A percentile compares a stretch with the other conserved stretches of the same genome.
phyloP scores from a whole-genome alignment of 2,113 vertebrate genomes.

The Emydocephalus ijimae region DNA sequence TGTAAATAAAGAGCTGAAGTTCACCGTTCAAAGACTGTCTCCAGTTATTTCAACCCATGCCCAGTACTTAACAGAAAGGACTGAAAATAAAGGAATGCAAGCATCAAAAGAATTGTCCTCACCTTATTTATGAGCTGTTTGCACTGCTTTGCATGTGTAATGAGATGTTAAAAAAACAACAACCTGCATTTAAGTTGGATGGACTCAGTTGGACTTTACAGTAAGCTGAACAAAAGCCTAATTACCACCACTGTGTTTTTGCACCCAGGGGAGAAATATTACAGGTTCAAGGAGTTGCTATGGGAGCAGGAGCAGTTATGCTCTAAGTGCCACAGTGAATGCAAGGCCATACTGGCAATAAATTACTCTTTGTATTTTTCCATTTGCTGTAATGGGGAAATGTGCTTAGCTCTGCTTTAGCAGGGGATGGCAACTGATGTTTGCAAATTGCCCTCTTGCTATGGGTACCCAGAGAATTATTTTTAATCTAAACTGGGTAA shows the following conservation, averaged over 20 bases:
- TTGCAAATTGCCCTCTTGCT: slow-evolving; percentile 8
- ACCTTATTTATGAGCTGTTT: neutral
- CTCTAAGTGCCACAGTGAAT: neutral
- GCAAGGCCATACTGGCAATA: neutral
- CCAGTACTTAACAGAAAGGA: too few relatives aligned
- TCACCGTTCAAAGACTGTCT: too few relatives aligned
- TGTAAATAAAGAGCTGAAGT: too few relatives aligned
- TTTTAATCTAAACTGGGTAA: neutral
- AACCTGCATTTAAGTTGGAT: neutral
- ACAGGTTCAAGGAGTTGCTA: slow-evolving; percentile 1
- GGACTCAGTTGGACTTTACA: slow-evolving; percentile 24
- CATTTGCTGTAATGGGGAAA: neutral
- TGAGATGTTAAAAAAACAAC: neutral
- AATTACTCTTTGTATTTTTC: slow-evolving; percentile 18
- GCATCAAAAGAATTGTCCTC: neutral
- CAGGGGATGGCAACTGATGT: neutral
- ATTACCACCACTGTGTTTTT: slow-evolving; percentile 27
- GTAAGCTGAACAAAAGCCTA: neutral
- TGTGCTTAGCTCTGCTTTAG: neutral
- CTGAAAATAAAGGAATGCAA: neutral
- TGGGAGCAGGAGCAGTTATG: slow-evolving; percentile 15
- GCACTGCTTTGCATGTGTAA: slow-evolving; percentile 11
- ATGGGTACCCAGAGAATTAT: neutral
- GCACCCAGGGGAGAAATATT: slow-evolving; percentile 19
- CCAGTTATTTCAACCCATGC: too few relatives aligned